Evolutionary conservation across 2,797 vertebrate species (phyloP).

Genomic region (Melopsittacus undulatus): DNA sequence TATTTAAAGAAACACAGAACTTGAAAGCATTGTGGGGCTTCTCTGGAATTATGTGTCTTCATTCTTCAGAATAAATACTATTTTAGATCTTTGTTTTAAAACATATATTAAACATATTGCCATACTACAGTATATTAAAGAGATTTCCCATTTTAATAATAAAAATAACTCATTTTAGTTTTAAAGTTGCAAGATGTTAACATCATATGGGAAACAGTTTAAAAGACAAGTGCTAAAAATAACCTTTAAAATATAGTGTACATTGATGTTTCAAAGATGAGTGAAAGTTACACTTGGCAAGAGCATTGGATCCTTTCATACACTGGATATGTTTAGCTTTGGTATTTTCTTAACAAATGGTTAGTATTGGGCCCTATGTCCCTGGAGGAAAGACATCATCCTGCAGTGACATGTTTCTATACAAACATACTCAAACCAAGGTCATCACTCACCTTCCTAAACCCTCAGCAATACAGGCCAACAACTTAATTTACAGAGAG

Average conservation of each 20-base stretch:
- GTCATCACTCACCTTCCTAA: conserved; percentile 80
- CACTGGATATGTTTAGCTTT: conserved; percentile 75
- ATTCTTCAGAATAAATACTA: conserved; percentile 39
- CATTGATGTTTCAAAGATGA: conserved; percentile 73
- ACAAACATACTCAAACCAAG: conserved; percentile 75
- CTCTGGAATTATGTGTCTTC: background rate
- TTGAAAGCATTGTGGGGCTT: conserved; percentile 29
- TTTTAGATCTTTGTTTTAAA: conserved; percentile 52
- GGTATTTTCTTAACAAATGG: conserved; percentile 76
- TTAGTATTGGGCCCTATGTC: conserved; percentile 70
- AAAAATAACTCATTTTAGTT: conserved; percentile 58
- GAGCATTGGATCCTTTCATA: conserved; percentile 63
- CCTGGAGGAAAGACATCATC: conserved; percentile 77
- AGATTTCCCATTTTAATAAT: conserved; percentile 50
- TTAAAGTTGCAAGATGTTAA: conserved; percentile 68
- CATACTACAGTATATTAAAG: conserved; percentile 10
- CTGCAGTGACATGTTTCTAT: conserved; percentile 78
- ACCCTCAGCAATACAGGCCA: conserved; percentile 72
- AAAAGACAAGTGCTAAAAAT: conserved; percentile 76
- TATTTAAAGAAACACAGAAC: conserved; percentile 50
- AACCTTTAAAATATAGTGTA: conserved; percentile 70
- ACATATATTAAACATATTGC: conserved; percentile 40
- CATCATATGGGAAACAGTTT: conserved; percentile 66
- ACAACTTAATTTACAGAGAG: conserved; percentile 73
- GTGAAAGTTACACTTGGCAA: conserved; percentile 79